A percentile compares a stretch with the other conserved stretches of the same genome.
phyloP scores from a whole-genome alignment of 2,113 vertebrate species.

The Cephalopholis sonnerati region DNA sequence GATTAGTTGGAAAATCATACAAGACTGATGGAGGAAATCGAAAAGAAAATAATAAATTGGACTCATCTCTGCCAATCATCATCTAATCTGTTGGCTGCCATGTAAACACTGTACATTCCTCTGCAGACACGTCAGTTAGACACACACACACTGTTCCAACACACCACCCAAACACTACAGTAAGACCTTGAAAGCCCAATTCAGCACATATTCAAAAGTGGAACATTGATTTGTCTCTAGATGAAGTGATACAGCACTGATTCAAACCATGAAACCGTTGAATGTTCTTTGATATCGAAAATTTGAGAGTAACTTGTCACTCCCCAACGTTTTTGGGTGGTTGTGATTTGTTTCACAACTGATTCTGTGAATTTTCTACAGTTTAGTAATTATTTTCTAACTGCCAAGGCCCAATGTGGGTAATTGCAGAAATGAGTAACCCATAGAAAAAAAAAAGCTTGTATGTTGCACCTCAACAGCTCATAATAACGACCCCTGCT shows the following conservation, averaged over 20 bases:
- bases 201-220: not conserved
- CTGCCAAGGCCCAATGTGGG: not conserved
- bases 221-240: conserved; percentile 12
- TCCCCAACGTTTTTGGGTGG: not conserved
- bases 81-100: conserved; percentile 16
- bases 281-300: not conserved
- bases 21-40: not conserved
- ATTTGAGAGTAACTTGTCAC: not conserved
- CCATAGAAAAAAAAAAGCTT: not conserved
- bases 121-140: conserved; percentile 13
- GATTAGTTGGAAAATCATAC: conserved; percentile 13
- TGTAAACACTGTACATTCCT: conserved; percentile 33
- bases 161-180: not conserved
- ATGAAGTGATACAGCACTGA: conserved; percentile 24
- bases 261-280: conserved; percentile 26
- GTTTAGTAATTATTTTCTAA: conserved; percentile 1
- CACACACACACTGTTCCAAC: not conserved
- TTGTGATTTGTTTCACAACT: conserved; percentile 37
- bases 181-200: not conserved
- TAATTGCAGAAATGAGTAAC: not conserved
- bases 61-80: conserved; percentile 2
- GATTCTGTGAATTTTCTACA: not conserved
- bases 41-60: conserved; percentile 3
- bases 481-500: not conserved
- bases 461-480: not conserved